phyloP scores from a whole-genome alignment of 2,797 vertebrate genomes.

The Ptychadena robeensis region DNA sequence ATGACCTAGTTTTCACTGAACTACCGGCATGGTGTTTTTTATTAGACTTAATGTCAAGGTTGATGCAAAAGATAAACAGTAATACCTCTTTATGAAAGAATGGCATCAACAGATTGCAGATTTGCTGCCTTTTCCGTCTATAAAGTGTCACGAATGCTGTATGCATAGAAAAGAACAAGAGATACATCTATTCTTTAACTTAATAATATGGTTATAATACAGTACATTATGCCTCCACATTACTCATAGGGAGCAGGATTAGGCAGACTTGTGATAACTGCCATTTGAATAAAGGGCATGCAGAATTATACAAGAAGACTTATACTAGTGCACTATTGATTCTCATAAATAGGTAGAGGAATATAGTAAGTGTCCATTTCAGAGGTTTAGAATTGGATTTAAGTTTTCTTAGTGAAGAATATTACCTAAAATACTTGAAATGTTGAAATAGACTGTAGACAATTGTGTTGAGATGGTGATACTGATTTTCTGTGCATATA shows the following conservation, averaged over 20 bases:
- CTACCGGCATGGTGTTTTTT: constrained; percentile 21
- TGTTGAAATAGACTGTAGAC: no score
- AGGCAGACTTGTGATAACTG: background rate
- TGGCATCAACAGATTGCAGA: constrained; percentile 2
- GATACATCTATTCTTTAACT: background rate
- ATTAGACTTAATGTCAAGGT: constrained; percentile 27
- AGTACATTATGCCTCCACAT: background rate
- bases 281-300: background rate
- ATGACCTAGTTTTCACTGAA: constrained; percentile 54
- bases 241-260: background rate
- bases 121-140: background rate
- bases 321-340: no score
- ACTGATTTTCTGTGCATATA: no score
- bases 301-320: no score
- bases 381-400: no score
- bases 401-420: no score
- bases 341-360: no score
- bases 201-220: background rate
- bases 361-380: no score
- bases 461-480: no score
- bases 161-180: background rate
- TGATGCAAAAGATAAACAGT: constrained; percentile 47
- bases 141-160: background rate
- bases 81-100: constrained; percentile 28
- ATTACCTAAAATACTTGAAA: no score